Evolutionary conservation across 2,888 invertebrate species (phyloP).

Genomic region (Graphium colonna): DNA sequence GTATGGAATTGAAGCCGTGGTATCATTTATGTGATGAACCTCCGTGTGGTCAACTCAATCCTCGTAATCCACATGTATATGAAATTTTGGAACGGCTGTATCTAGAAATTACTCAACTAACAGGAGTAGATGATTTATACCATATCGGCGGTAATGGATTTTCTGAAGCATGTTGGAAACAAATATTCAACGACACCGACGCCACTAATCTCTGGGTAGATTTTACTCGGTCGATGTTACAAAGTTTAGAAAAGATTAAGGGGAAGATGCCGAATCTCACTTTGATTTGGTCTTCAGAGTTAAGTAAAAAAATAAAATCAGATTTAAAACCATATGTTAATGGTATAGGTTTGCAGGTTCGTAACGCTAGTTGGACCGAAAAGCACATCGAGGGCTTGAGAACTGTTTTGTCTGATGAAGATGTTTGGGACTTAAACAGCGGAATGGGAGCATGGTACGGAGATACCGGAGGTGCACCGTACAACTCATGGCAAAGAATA

Average conservation of each 20-base stretch:
- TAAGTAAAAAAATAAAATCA: constrained; percentile 45
- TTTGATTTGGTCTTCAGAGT: constrained; percentile 50
- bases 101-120: constrained; percentile 85
- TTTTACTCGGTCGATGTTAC: constrained; percentile 82
- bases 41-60: constrained; percentile 90
- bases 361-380: constrained; percentile 83
- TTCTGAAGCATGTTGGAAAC: constrained; percentile 86
- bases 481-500: constrained; percentile 90
- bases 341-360: constrained; percentile 70
- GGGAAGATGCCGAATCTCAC: constrained; percentile 52
- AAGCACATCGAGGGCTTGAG: constrained; percentile 77
- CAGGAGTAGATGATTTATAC: constrained; percentile 87
- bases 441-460: constrained; percentile 90
- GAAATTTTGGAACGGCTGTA: constrained; percentile 85
- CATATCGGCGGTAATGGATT: constrained; percentile 89
- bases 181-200: constrained; percentile 81
- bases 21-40: constrained; percentile 86
- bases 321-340: constrained; percentile 45
- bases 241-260: constrained; percentile 72
- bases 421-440: constrained; percentile 91
- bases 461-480: constrained; percentile 87
- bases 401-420: constrained; percentile 89
- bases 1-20: constrained; percentile 87
- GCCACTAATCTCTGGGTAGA: constrained; percentile 85
- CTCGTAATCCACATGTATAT: constrained; percentile 85